phyloP scores from a whole-genome alignment of 2,888 invertebrate species.

The Digitonthophagus gazella region DNA sequence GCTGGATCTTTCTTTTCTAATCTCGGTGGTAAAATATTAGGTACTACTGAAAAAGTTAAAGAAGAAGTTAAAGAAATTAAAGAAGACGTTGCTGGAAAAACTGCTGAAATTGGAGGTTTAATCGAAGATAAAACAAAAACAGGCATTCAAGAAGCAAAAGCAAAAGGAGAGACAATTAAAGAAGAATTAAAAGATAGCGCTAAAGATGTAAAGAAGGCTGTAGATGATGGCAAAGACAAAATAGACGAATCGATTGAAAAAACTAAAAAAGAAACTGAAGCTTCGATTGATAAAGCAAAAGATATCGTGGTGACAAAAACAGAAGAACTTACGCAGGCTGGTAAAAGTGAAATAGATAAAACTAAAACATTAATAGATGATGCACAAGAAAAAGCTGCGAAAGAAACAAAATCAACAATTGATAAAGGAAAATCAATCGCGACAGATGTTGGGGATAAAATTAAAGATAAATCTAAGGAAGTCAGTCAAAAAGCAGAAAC shows the following conservation, averaged over 20 bases:
- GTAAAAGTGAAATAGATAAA: constrained; percentile 21
- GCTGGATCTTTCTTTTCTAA: constrained; percentile 7
- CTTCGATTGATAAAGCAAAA: constrained; percentile 33
- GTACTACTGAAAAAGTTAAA: neutral
- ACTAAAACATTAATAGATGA: neutral
- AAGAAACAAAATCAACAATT: neutral
- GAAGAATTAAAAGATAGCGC: constrained; percentile 1
- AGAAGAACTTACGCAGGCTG: constrained; percentile 15
- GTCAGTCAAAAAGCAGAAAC: too few species aligned
- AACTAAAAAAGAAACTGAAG: constrained; percentile 26
- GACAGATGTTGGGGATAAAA: neutral
- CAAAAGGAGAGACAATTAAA: neutral
- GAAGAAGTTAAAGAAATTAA: too few species aligned
- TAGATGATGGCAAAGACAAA: constrained; percentile 21
- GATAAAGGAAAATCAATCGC: neutral
- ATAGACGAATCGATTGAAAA: constrained; percentile 19
- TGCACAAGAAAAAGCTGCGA: neutral
- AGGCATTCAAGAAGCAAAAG: neutral
- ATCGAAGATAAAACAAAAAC: neutral
- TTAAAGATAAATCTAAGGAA: neutral
- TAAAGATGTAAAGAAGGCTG: constrained; percentile 23
- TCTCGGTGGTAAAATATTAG: neutral
- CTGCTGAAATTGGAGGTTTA: too few species aligned
- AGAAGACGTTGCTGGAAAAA: neutral
- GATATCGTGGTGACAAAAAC: constrained; percentile 27